A percentile compares a stretch with the other conserved stretches of the same genome.
These are phyloP conservation scores for Pseudochirops corinnae DNA, from an alignment of 2,797 vertebrate genomes.

Conservation along the genomic window DNA sequence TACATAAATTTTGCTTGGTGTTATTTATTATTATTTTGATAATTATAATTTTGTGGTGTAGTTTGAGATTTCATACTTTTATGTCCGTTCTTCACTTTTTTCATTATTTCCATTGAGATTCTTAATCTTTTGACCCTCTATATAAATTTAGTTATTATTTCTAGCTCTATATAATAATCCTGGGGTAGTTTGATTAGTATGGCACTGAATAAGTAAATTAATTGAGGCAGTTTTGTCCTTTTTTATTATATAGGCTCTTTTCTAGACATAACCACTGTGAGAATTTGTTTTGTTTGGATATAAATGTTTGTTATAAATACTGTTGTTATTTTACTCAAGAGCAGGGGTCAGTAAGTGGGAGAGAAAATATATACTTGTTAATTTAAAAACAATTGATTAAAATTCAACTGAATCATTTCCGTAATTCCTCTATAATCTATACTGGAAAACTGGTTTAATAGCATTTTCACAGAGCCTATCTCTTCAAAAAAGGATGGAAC, in stretches of 20 bases:
- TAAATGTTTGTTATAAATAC: neutral
- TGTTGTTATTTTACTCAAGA: neutral
- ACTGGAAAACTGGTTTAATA: neutral
- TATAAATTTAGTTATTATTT: neutral
- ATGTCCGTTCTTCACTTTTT: neutral
- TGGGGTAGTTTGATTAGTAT: neutral
- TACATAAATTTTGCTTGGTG: neutral
- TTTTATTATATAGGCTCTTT: neutral
- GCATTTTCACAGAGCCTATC: conserved; percentile 32
- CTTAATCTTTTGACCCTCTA: neutral
- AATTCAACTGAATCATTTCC: neutral
- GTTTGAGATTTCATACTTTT: neutral
- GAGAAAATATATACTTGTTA: neutral
- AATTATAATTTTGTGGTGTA: neutral
- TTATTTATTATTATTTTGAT: neutral
- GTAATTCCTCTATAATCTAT: conserved; percentile 37
- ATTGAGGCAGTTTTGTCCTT: neutral
- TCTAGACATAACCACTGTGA: neutral
- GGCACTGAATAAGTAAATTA: neutral
- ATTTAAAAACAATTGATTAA: neutral
- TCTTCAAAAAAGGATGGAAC: conserved; percentile 28
- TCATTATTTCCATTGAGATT: neutral
- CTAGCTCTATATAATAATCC: neutral
- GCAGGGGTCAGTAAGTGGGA: neutral
- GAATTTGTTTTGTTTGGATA: neutral